Evolutionary conservation across 2,888 invertebrate genomes (phyloP), one percentile per base, ranked within the genome.

Genomic region (Globia sparganii): DNA sequence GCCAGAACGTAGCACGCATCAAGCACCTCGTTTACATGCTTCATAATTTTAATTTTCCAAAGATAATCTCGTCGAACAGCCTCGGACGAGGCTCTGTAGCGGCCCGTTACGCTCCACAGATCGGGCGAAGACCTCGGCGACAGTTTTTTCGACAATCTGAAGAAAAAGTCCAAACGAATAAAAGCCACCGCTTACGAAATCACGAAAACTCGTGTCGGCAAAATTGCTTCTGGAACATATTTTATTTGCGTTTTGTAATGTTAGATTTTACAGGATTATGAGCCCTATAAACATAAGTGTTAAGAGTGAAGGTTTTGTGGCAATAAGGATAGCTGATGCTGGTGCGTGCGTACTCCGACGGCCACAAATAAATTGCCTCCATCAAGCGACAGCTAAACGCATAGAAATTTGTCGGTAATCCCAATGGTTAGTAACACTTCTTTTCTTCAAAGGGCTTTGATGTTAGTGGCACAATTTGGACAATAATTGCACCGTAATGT

Each of bases 121-220:
- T 81, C 89, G 94, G 92, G 74, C 93, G 90, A 86, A 88, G 92
- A 94, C 94, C 94, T 82, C 90, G 67, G 83, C 89, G 94, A 94
- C 94, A 94, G 89, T 93, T 94, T 93, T 93, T 93, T 91, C 77
- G 89, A 88, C 90, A 89, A 83, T 53, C 91, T 85, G 79, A 90
- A 71, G 90, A 93, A 94, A 92, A 94, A 92, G 89, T 88, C 90
- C 91, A 92, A 93, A 92, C 61, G 83, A 88, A 90, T 90, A 93
- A 94, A 93, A 93, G 90, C 89, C 79, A 87, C 86, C 84, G 90
- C 92, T 92, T 92, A 93, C 91, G 90, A 93, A 94, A 94, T 94
- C 94, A 95, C 94, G 94, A 94, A 93, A 94, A 93, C 91, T 94
- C 95, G 94, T 94, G 94, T 94, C 92, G 91, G 91, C 92, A 90